Base-by-base conservation (phyloP, 2,888 invertebrate genomes). In the Netelia melanura region DNA sequence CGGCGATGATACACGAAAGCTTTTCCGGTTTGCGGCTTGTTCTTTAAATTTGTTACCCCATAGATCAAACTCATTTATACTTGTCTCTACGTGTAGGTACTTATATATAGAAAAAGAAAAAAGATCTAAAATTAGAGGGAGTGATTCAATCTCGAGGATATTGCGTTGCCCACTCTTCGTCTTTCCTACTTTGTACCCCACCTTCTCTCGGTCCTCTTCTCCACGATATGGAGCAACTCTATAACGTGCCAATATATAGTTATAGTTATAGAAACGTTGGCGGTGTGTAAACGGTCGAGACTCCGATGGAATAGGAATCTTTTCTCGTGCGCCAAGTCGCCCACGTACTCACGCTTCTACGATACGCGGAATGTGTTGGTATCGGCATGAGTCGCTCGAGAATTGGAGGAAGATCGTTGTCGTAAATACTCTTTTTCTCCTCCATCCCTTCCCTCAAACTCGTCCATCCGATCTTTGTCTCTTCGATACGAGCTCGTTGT, bases 71-170 rank as follows among this genome's bases (percentile, higher is more conserved):
- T 5, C 30, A 30, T 30, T 30, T 30, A 30, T 30, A 30, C 30
- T 3, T 5, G 5, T 30, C 30, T 30, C 30, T 30, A 30, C 11
- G 14, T 11, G 11, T 48, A 48, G 10, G 6, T 48, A 48, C 14
- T 11, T 48, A 48, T 48, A 48, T 48, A 48, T 48, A 48, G 56
- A 62, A 25, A 54, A 56, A 23, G 64, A 67, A 62, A 71, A 62
- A 52, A 65, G 38, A 64, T 75, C 68, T 70, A 75, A 81, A 75
- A 81, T 38, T 75, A 48, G 58, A 62, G 14, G 25, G 44, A 48
- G 74, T 75, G 79, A 52, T 75, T 81, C 81, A 81, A 68, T 74
- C 67, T 77, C 67, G 77, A 58, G 77, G 14, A 48, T 67, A 67
- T 77, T 77, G 58, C 77, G 77, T 77, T 68, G 67, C 67, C 17